These are phyloP conservation scores for Calcarius lapponicus DNA, from an alignment of 2,797 vertebrate genomes.

Conservation along the genomic window DNA sequence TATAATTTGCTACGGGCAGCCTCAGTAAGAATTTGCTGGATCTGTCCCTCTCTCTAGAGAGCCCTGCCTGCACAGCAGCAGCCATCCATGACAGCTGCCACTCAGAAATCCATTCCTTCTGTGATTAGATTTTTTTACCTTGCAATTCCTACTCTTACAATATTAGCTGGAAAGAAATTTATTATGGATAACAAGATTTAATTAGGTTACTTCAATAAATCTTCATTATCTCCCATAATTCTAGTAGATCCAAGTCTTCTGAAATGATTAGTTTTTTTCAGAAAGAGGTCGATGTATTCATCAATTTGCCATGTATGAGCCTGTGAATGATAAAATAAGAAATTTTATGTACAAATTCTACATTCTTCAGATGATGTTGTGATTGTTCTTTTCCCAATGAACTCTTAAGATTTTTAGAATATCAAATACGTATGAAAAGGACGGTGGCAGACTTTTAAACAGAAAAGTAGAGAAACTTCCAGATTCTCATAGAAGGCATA, in stretches of 20 bases:
- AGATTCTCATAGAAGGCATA: background rate
- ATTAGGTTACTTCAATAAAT: constrained; percentile 50
- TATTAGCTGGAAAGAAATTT: constrained; percentile 19
- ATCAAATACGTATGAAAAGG: background rate
- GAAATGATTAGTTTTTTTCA: background rate
- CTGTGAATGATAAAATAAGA: constrained; percentile 20
- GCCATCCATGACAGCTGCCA: background rate
- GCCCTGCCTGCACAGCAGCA: background rate
- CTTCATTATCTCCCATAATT: constrained; percentile 17
- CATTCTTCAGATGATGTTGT: background rate
- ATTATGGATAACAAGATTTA: constrained; percentile 26
- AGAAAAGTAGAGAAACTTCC: background rate
- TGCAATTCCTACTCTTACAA: background rate
- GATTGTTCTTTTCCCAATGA: background rate
- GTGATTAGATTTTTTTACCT: background rate
- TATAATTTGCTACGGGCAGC: background rate
- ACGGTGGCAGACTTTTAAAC: background rate
- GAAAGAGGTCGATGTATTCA: constrained; percentile 2
- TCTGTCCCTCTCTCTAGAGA: background rate
- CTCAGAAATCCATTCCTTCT: background rate
- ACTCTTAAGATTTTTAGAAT: background rate
- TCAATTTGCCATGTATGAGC: background rate
- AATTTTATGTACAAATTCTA: background rate
- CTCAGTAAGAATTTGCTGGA: background rate
- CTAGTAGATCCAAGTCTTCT: background rate